A percentile compares a stretch with the other conserved stretches of the same genome.
phyloP scores from a whole-genome alignment of 2,113 vertebrate species.

The Corydoras maculifer region DNA sequence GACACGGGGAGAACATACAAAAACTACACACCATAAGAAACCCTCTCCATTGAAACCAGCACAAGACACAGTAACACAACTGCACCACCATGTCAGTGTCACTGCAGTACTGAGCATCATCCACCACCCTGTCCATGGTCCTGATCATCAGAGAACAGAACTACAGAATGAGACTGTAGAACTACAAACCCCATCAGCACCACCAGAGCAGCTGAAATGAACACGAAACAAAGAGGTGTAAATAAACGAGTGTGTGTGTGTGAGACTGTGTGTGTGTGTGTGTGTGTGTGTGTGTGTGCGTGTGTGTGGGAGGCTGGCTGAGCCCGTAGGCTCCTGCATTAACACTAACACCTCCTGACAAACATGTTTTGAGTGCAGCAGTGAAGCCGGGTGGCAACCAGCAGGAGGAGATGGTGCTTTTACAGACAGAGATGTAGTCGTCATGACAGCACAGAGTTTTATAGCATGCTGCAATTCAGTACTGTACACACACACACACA shows the following conservation, averaged over 20 bases:
- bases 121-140: too few relatives aligned
- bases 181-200: too few relatives aligned
- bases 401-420: slow-evolving; percentile 13
- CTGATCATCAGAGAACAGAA: too few relatives aligned
- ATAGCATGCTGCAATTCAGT: slow-evolving; percentile 2
- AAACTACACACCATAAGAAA: too few relatives aligned
- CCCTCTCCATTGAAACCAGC: too few relatives aligned
- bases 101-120: too few relatives aligned
- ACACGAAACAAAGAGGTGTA: background rate
- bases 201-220: too few relatives aligned
- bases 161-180: too few relatives aligned
- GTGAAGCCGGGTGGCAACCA: background rate
- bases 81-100: too few relatives aligned
- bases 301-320: slow-evolving; percentile 11
- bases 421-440: background rate
- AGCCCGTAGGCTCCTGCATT: slow-evolving; percentile 22
- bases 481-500: slow-evolving; percentile 25
- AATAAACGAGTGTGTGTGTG: background rate
- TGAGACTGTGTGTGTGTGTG: background rate
- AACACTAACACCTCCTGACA: slow-evolving; percentile 26
- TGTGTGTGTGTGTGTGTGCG: slow-evolving; percentile 6
- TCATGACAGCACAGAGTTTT: slow-evolving; percentile 10
- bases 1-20: too few relatives aligned
- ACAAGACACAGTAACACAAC: too few relatives aligned
- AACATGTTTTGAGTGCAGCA: slow-evolving; percentile 6